Evolutionary conservation across 2,888 invertebrate genomes (phyloP).

Genomic region (Lasioglossum lativentre): DNA sequence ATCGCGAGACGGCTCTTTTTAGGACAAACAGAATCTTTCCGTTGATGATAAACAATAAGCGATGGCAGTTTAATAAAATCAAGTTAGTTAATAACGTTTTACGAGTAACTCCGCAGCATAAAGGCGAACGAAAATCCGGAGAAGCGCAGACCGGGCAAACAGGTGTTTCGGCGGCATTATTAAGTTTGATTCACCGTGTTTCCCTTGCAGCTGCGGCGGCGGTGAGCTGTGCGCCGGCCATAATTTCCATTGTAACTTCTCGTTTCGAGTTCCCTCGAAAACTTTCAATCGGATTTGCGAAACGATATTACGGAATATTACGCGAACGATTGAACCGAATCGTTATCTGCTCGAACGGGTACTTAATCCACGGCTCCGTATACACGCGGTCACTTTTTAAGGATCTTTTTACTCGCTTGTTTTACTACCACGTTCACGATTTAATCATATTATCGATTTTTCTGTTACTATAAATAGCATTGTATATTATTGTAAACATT

Average conservation of each 20-base stretch:
- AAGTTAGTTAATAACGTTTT: conserved; percentile 53
- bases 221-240: conserved; percentile 40
- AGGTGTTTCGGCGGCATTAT: conserved; percentile 67
- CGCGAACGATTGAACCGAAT: conserved; percentile 60
- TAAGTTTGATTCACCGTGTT: conserved; percentile 69
- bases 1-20: background rate
- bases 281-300: conserved; percentile 66
- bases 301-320: conserved; percentile 66
- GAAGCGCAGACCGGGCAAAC: conserved; percentile 60
- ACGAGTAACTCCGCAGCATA: conserved; percentile 48
- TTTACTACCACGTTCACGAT: background rate
- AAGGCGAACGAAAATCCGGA: conserved; percentile 35
- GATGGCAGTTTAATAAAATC: conserved; percentile 49
- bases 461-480: background rate
- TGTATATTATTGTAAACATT: background rate
- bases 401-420: background rate
- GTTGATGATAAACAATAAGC: background rate
- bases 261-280: conserved; percentile 63
- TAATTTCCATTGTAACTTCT: conserved; percentile 68
- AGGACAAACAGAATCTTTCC: background rate
- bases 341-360: conserved; percentile 40
- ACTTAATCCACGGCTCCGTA: conserved; percentile 33
- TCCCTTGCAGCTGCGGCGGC: conserved; percentile 62
- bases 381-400: background rate
- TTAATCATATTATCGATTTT: conserved; percentile 1